Conservation (phyloP, 2,113 vertebrate genomes). For the Romanogobio albipinnatus region DNA sequence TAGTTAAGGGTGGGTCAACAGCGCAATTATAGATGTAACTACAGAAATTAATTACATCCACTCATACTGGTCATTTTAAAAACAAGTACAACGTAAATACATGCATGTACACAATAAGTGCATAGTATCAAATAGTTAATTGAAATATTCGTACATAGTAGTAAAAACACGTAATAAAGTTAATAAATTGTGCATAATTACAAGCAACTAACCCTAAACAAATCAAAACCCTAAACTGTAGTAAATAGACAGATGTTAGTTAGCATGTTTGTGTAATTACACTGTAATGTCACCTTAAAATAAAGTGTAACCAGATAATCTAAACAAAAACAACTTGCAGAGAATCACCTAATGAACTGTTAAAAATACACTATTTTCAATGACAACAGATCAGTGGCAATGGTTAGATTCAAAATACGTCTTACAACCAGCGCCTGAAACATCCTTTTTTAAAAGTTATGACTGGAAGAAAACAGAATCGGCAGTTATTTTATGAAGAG, state of each 20-base stretch:
- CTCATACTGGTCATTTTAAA: background rate
- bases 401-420: background rate
- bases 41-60: background rate
- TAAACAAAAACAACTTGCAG: background rate
- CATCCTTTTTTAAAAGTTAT: background rate
- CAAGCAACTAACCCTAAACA: background rate
- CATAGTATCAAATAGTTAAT: background rate
- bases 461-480: background rate
- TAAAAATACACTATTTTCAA: background rate
- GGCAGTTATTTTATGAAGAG: background rate
- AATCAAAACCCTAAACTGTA: background rate
- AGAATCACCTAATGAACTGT: background rate
- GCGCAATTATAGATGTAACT: background rate
- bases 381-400: background rate
- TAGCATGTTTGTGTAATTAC: background rate
- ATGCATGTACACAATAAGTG: background rate
- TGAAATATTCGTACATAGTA: background rate
- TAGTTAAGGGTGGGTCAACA: background rate
- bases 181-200: background rate
- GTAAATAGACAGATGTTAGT: background rate
- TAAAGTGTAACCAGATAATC: background rate
- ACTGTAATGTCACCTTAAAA: background rate
- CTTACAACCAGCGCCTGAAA: background rate
- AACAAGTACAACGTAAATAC: background rate
- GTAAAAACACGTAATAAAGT: background rate